phyloP scores from a whole-genome alignment of 2,797 vertebrate genomes.

The Myotis pilosus region DNA sequence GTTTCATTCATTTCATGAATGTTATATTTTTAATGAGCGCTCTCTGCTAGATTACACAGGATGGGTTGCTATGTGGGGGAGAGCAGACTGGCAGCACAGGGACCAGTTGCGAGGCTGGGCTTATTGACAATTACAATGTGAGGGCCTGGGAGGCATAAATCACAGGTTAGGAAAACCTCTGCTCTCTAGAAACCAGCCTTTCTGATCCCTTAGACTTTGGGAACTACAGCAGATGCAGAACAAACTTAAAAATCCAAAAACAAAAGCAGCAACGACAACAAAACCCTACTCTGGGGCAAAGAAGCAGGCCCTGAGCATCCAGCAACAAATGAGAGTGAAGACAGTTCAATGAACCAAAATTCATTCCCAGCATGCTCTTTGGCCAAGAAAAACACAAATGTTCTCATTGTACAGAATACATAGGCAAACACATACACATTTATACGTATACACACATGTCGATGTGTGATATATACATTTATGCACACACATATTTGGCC shows the following conservation, averaged over 20 bases:
- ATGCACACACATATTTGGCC: background rate
- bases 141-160: background rate
- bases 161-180: background rate
- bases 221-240: background rate
- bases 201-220: background rate
- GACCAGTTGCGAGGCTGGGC: background rate
- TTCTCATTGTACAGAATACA: background rate
- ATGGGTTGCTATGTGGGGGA: background rate
- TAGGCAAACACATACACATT: background rate
- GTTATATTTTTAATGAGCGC: background rate
- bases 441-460: background rate
- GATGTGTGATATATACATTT: background rate
- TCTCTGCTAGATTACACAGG: background rate
- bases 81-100: background rate
- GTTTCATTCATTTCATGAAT: conserved; percentile 8
- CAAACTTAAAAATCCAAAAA: background rate
- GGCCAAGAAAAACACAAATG: background rate
- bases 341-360: background rate
- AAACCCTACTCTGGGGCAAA: background rate
- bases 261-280: background rate
- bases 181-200: background rate
- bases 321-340: background rate
- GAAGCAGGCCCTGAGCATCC: background rate
- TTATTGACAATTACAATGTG: background rate
- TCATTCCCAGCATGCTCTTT: background rate